Evolutionary conservation across 2,797 vertebrate species (phyloP).

Genomic region (Platyrinchus mystaceus): DNA sequence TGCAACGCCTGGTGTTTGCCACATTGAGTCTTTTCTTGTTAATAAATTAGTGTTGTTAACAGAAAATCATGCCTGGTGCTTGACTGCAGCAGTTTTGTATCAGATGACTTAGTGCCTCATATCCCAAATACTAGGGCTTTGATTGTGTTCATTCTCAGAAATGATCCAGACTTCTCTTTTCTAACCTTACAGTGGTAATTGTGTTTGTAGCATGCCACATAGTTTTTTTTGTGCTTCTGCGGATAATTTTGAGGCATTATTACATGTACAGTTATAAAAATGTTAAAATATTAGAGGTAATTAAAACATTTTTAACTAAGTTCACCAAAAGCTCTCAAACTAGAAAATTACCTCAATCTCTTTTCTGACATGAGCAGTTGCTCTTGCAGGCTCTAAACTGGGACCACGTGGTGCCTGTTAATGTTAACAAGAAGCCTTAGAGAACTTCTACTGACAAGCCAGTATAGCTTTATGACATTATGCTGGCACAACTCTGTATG

Average conservation of each 20-base stretch:
- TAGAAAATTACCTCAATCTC: neutral
- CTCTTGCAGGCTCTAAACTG: slow-evolving; percentile 21
- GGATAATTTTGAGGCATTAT: neutral
- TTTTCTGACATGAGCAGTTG: slow-evolving; percentile 48
- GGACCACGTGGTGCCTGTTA: neutral
- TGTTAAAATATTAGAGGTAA: neutral
- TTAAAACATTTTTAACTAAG: neutral
- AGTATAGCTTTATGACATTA: slow-evolving; percentile 49
- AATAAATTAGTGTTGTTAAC: neutral
- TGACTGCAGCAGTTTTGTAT: neutral
- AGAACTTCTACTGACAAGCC: slow-evolving; percentile 66
- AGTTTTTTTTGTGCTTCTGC: neutral
- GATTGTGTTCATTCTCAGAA: neutral
- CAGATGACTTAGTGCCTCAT: neutral
- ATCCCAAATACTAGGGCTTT: neutral
- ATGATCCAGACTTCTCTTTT: neutral
- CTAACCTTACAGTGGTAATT: neutral
- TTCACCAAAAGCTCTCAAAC: neutral
- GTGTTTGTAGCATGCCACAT: neutral
- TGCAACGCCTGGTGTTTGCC: neutral
- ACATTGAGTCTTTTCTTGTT: neutral
- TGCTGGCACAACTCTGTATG: slow-evolving; percentile 29
- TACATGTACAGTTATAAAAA: neutral
- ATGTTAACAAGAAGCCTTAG: slow-evolving; percentile 67
- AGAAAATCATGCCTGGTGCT: neutral